Conservation (phyloP, 2,888 invertebrate species). For the Itoplectis maculator region DNA sequence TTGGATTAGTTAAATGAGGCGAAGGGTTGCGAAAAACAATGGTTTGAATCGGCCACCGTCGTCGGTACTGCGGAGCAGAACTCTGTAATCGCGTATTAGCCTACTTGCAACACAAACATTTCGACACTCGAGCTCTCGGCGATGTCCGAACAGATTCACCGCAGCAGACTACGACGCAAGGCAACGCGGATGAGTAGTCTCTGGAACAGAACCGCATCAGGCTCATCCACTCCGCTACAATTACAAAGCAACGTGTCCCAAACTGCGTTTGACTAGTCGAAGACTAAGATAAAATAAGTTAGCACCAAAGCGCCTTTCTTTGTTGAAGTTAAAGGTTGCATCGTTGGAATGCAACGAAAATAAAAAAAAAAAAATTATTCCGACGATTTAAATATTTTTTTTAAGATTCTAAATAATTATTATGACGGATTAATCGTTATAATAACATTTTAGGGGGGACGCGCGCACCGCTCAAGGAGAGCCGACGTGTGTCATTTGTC, state of each 20-base stretch:
- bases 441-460: too few species aligned
- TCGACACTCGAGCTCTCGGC: conserved; percentile 42
- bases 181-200: background rate
- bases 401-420: too few species aligned
- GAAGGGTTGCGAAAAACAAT: conserved; percentile 37
- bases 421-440: too few species aligned
- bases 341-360: too few species aligned
- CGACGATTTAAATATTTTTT: too few species aligned
- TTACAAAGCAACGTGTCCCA: conserved; percentile 2
- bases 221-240: conserved; percentile 32
- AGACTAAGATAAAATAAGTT: too few species aligned
- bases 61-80: background rate
- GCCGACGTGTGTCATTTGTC: too few species aligned
- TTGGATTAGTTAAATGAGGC: conserved; percentile 8
- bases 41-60: conserved; percentile 31
- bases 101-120: conserved; percentile 72
- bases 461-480: too few species aligned
- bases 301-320: too few species aligned
- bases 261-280: background rate
- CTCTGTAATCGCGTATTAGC: conserved; percentile 75
- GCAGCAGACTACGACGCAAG: conserved; percentile 4
- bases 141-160: conserved; percentile 25
- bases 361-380: too few species aligned
- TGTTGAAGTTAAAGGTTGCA: too few species aligned
- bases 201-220: conserved; percentile 10